Conservation (phyloP, 2,113 vertebrate genomes). For the Bubo bubo region DNA sequence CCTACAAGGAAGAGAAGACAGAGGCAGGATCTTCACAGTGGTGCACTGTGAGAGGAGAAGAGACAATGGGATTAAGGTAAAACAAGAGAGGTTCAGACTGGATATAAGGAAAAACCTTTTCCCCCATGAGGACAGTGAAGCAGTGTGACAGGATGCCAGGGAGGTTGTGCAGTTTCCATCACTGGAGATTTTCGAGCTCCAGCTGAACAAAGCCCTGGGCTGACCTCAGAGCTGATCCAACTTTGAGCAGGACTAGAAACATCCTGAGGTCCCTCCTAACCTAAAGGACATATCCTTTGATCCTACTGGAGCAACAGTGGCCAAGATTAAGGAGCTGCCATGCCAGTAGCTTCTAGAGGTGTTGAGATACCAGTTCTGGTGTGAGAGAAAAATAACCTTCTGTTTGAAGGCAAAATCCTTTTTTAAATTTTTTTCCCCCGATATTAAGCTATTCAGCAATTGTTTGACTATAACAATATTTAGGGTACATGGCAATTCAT, state of each 20-base stretch:
- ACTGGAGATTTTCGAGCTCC: not conserved
- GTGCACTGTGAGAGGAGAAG: not conserved
- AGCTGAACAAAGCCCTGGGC: not conserved
- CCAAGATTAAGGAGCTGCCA: not conserved
- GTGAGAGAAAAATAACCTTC: not conserved
- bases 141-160: not conserved
- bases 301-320: not conserved
- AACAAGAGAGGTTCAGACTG: not conserved
- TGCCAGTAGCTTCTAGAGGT: not conserved
- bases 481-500: not conserved
- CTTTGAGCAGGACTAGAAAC: not conserved
- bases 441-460: not conserved
- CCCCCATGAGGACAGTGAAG: not conserved
- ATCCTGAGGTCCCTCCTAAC: not conserved
- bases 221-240: not conserved
- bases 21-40: not conserved
- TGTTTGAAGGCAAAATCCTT: not conserved
- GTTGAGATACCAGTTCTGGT: not conserved
- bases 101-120: not conserved
- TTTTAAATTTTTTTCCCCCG: rapidly evolving
- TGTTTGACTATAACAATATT: not conserved
- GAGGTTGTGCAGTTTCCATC: not conserved
- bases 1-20: not conserved
- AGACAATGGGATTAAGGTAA: not conserved
- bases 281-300: not conserved